Conservation (phyloP, 2,113 vertebrate species). For the Paracanthobrama guichenoti region DNA sequence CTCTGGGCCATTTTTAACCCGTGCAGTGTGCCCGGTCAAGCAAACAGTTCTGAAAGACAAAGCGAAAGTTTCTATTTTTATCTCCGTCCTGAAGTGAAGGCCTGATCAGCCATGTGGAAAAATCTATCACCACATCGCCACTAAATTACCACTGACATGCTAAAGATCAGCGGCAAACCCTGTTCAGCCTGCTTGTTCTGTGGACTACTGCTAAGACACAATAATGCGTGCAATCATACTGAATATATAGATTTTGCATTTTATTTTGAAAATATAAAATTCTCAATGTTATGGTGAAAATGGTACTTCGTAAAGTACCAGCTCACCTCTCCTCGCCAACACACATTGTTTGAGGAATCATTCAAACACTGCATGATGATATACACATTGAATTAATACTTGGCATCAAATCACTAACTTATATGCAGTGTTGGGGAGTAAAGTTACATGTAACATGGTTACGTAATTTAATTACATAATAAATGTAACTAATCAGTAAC, state of each 20-base stretch:
- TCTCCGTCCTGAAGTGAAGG: slow-evolving; percentile 19
- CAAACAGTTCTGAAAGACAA: slow-evolving; percentile 13
- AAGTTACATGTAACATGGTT: no score
- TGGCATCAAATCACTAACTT: not conserved
- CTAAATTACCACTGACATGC: slow-evolving; percentile 24
- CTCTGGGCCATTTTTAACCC: not conserved
- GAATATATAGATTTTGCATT: no score
- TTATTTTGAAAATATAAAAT: no score
- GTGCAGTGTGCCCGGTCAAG: not conserved
- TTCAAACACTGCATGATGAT: not conserved
- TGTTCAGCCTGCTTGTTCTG: not conserved
- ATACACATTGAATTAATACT: not conserved
- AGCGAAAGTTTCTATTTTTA: slow-evolving; percentile 46
- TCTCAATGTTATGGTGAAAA: not conserved
- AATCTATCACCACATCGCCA: slow-evolving; percentile 21
- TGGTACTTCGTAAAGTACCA: not conserved
- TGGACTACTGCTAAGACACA: not conserved
- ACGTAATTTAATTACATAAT: no score
- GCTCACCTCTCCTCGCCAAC: not conserved
- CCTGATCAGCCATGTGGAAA: slow-evolving; percentile 20
- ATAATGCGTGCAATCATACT: not conserved
- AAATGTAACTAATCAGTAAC: no score
- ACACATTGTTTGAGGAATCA: not conserved
- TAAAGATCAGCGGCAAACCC: slow-evolving; percentile 20
- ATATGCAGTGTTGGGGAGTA: no score